Evolutionary conservation across 1,140 invertebrate species (phyloP).

Genomic region (Bombus consobrinus): DNA sequence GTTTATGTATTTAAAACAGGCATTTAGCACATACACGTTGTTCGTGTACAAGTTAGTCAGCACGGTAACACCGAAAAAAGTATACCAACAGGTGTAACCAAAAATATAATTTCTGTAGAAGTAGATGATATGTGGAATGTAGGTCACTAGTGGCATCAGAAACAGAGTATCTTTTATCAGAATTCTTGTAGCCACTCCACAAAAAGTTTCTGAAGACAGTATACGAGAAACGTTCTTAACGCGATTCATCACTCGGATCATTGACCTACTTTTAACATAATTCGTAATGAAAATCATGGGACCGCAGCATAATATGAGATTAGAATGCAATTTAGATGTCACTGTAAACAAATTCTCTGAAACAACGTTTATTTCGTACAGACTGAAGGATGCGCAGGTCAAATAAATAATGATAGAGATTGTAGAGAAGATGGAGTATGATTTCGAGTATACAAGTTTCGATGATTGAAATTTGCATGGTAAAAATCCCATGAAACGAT

Average conservation of each 20-base stretch:
- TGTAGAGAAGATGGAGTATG: constrained; percentile 46
- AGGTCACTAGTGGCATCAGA: constrained; percentile 57
- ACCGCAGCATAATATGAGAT: constrained; percentile 61
- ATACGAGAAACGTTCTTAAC: constrained; percentile 53
- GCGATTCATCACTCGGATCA: constrained; percentile 58
- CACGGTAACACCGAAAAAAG: constrained; percentile 56
- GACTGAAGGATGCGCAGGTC: neutral
- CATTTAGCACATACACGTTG: constrained; percentile 63
- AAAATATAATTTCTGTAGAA: rapidly evolving
- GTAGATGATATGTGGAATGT: constrained; percentile 31
- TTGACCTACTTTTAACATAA: constrained; percentile 43
- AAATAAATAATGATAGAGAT: constrained; percentile 16
- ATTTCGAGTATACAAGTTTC: constrained; percentile 31
- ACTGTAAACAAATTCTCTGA: neutral
- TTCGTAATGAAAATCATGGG: constrained; percentile 32
- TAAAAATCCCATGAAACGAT: constrained; percentile 55
- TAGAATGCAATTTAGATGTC: constrained; percentile 57
- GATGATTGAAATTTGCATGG: constrained; percentile 51
- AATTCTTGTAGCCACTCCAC: constrained; percentile 54
- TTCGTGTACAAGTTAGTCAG: constrained; percentile 71
- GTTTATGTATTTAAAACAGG: constrained; percentile 71
- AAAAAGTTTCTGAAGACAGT: constrained; percentile 56
- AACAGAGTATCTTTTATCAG: constrained; percentile 71
- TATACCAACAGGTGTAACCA: constrained; percentile 28
- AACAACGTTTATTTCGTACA: neutral